Evolutionary conservation across 2,888 invertebrate species (phyloP), one percentile per base, ranked within the genome.

Genomic region (Scrobipalpa costella): DNA sequence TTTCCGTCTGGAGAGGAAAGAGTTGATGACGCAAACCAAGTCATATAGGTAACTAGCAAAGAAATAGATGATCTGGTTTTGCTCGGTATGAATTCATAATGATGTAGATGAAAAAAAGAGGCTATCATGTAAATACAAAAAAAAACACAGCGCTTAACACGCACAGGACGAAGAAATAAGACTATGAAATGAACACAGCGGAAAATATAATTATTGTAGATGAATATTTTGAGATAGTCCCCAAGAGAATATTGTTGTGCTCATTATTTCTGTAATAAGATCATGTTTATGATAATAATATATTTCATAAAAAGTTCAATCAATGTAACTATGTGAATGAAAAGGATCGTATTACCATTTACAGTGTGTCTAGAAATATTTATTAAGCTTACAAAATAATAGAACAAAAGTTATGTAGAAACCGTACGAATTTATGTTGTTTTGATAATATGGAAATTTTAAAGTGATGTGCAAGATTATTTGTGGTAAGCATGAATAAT

Each of bases 221-320:
- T 55, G 55, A 55, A 15, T 55, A 15, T 55, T 34, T 55, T 55
- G 34, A 55, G 34, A 55, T 55, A 55, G 21, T 55, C 13, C 27
- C n/a, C n/a, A 8, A 34, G 44, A 34, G 34, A 34, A 33, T 55
- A 27, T 34, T 33, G 55, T 34, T n/a, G 34, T 11, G 13, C 50
- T 52, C 33, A 34, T 15, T 55, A 34, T 7, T 27, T 27, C 0
- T 33, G 1, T 34, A 34, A 33, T 34, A 34, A 33, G 27, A 34
- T 15, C n/a, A 33, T 13, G 19, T 17, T 17, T 11, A 52, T 33
- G 52, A 52, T 52, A 21, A 50, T 44, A 15, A 44, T 40, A 13
- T 13, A 13, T 11, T 40, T 11, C 13, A 13, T 13, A 40, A 13
- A 40, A 40, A 2, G 13, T 40, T 3, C 3, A 40, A 13, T 13